Base-by-base conservation (phyloP, 30 jellyfish, hydroid and myxozoan genomes). In the Pelagia noctiluca region DNA sequence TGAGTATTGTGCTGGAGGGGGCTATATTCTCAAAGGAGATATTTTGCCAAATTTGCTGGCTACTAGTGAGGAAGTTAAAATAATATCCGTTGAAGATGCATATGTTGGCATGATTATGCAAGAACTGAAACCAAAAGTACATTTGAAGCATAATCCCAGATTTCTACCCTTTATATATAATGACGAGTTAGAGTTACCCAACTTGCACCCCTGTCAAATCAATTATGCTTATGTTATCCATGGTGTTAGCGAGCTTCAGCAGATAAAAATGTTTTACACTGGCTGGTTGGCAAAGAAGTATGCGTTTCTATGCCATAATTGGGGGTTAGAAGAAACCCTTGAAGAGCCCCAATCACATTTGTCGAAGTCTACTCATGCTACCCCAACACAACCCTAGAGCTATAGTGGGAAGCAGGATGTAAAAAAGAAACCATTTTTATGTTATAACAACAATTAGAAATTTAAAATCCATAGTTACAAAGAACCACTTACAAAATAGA, bases 1-100 rank as follows among this genome's bases (percentile, higher is more conserved):
- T 22, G 82, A 89, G 16, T 83, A 83, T 42, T 87, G 64, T 4
- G 49, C 89, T 32, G 94, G 94, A 30, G 94, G 94, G 10, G 94
- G 94, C 19, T 70, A 70, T 42, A 32, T 83, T 23, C 52, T 83
- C 10, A 36, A 84, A 42, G 82, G 70, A n/a, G 68, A 72, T 49
- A 34, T 83, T 19, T 29, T 83, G 8, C 90, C 82, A 12, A 32
- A 36, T 2, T 31, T 83, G 21, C 50, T 52, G 13, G 50, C 32
- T 21, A 82, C 82, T 57, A 35, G 91, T 22, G 37, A 54, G 48
- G 31, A 13, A 21, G 61, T 29, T 2, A 54, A 36, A 13, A 54
- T 25, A 26, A 71, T 83, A 3, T 57, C 83, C 21, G 71, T 46
- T 42, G 94, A 83, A 61, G 94, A 83, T 64, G 94, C 94, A 19